Evolutionary conservation across 2,888 invertebrate species (phyloP).

Genomic region (Hypena proboscidalis): DNA sequence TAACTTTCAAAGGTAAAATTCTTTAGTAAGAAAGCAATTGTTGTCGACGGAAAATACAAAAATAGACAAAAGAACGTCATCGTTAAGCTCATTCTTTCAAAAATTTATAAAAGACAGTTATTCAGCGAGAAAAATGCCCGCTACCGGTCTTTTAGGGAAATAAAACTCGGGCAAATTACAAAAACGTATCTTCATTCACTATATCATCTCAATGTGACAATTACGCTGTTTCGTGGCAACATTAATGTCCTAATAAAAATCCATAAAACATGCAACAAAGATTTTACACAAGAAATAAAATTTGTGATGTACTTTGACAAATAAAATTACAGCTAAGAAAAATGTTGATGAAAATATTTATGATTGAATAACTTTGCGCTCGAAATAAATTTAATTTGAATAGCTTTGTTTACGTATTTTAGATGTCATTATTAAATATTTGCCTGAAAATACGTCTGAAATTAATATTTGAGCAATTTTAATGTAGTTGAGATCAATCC

Average conservation of each 20-base stretch:
- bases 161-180: constrained; percentile 5
- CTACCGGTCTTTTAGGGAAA: constrained; percentile 8
- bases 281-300: constrained; percentile 12
- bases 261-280: constrained; percentile 14
- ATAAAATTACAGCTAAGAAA: background rate
- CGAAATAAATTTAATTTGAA: background rate
- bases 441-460: no score
- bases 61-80: background rate
- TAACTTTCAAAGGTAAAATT: no score
- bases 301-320: background rate
- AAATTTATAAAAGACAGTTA: constrained; percentile 12
- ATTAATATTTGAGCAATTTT: no score
- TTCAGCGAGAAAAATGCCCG: constrained; percentile 1
- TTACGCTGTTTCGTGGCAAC: constrained; percentile 19
- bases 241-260: constrained; percentile 24
- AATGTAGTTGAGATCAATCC: no score
- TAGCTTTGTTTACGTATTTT: background rate
- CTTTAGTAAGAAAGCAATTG: no score
- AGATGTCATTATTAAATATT: no score
- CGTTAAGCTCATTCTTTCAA: background rate
- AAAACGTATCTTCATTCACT: constrained; percentile 11
- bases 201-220: constrained; percentile 28
- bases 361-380: background rate
- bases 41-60: constrained; percentile 3
- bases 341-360: background rate